Base-by-base conservation (phyloP, 2,113 vertebrate species). In the Dromaius novaehollandiae region DNA sequence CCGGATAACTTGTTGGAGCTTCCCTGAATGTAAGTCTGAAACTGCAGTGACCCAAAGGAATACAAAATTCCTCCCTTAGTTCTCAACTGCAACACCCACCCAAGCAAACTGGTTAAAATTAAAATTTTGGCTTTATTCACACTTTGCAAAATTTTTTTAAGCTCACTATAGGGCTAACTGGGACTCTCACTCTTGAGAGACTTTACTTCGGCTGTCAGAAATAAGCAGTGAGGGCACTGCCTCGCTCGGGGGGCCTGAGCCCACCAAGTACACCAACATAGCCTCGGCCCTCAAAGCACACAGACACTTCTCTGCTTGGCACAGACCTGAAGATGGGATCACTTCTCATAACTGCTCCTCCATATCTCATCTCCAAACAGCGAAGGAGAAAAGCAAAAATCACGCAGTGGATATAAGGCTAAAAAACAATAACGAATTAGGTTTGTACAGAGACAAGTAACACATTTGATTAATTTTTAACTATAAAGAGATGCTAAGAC, bases 281-380 rank as follows among this genome's bases (percentile, higher is more conserved):
- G 8, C 4, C 5, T 1, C 2, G 50, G 51, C 19, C 82, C 11
- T 1, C 19, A 2, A 17, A 46, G 36, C 25, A 13, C 22, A 32
- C 36, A 6, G 5, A 28, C 32, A 38, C 24, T 58, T 9, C 6
- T 18, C 25, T 60, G 56, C 38, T n/a, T 1, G 0, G 75, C 51
- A 88, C 96, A 66, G 83, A 99, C 99, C 99, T 99, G 98, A 98
- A 99, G 75, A 99, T 16, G 32, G 98, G 98, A 93, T 99, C 98
- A 11, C 89, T 97, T 89, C 97, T 98, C 7, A 97, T 73, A 1
- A 97, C 96, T 78, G 96, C 91, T 32, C 96, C 98, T 95, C 98
- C 98, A 3, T 94, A 97, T 42, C 89, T 97, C 79, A 97, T 95
- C 98, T 99, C 99, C 95, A 99, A 94, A 86, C 91, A 98, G 38